These are phyloP conservation scores for Lethenteron camtschaticum DNA, from an alignment of 2,113 vertebrate genomes.

Conservation along the genomic window DNA sequence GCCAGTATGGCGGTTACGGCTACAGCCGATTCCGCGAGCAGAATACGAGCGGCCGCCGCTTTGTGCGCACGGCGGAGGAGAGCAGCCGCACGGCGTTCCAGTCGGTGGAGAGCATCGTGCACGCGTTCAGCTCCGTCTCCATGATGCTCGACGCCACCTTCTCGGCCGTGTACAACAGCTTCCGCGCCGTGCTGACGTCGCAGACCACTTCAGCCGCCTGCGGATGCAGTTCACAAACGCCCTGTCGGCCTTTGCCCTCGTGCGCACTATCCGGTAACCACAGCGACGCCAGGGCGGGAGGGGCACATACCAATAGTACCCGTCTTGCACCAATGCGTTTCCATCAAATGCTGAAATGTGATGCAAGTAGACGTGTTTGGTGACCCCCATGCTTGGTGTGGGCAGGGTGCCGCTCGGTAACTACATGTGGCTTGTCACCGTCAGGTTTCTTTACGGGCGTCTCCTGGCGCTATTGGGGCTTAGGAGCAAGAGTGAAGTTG, in stretches of 20 bases:
- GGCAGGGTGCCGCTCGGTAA: no score
- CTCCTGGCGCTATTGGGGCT: slow-evolving; percentile 51
- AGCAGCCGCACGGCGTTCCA: slow-evolving; percentile 88
- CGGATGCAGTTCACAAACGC: slow-evolving; percentile 77
- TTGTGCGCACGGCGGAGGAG: slow-evolving; percentile 89
- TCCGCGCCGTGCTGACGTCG: slow-evolving; percentile 86
- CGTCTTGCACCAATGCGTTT: no score
- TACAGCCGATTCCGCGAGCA: slow-evolving; percentile 48
- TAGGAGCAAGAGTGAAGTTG: slow-evolving; percentile 36
- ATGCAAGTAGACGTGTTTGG: no score
- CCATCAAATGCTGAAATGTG: no score
- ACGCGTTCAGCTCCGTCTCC: slow-evolving; percentile 76
- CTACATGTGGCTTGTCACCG: no score
- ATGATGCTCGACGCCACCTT: slow-evolving; percentile 99
- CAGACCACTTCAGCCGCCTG: slow-evolving; percentile 78
- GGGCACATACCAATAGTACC: no score
- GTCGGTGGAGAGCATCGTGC: slow-evolving; percentile 92
- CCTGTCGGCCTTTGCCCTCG: slow-evolving; percentile 73
- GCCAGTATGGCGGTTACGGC: slow-evolving; percentile 30
- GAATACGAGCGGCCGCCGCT: slow-evolving; percentile 36
- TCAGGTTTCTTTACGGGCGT: slow-evolving; percentile 33
- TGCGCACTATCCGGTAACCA: slow-evolving; percentile 54
- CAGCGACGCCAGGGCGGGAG: no score
- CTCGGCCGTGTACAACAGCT: slow-evolving; percentile 91
- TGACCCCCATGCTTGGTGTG: no score